Percentiles rank a stretch among this genome's conserved stretches.
phyloP scores from a whole-genome alignment of 2,888 invertebrate genomes.

The Saturnia pavonia region DNA sequence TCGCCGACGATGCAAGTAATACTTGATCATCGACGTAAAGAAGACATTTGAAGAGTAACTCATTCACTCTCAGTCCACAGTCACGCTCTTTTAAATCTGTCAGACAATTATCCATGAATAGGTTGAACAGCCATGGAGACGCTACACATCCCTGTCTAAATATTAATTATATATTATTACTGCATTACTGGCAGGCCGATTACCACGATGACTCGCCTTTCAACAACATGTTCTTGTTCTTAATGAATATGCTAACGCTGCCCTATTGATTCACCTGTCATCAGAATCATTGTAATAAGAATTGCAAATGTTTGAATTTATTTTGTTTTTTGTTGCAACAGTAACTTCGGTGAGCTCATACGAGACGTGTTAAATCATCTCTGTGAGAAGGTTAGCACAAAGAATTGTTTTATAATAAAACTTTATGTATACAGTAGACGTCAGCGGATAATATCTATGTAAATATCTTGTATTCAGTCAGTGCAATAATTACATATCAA shows the following conservation, averaged over 20 bases:
- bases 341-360: constrained; percentile 17
- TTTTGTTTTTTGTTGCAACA: constrained; percentile 11
- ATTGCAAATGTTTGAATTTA: neutral
- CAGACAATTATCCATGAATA: no score
- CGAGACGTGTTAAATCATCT: constrained; percentile 39
- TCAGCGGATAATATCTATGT: constrained; percentile 35
- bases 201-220: neutral
- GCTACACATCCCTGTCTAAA: no score
- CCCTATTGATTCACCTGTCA: neutral
- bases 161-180: neutral
- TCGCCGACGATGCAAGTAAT: no score
- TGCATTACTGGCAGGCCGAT: neutral
- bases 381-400: constrained; percentile 31
- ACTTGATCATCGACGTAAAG: no score
- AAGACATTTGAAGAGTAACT: no score
- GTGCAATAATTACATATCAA: constrained; percentile 19
- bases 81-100: no score
- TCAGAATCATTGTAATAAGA: neutral
- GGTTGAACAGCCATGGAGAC: no score
- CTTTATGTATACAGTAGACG: constrained; percentile 30
- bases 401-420: constrained; percentile 25
- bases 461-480: constrained; percentile 26
- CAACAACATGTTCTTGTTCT: no score
- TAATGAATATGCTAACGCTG: neutral
- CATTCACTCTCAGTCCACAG: no score